Evolutionary conservation across 2,113 vertebrate species (phyloP).

Genomic region (Dicaeum eximium): DNA sequence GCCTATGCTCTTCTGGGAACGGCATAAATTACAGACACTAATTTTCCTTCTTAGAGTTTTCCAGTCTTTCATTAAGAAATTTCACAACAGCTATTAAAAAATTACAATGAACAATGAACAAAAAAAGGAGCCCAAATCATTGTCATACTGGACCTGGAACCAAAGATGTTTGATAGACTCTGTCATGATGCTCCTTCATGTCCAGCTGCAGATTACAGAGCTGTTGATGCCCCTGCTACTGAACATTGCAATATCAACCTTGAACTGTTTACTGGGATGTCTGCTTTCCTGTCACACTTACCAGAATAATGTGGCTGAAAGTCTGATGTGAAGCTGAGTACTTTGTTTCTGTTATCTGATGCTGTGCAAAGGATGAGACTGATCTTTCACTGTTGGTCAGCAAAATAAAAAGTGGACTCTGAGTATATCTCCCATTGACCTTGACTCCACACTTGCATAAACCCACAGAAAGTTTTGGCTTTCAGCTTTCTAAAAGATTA

Average conservation of each 20-base stretch:
- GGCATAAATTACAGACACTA: not conserved
- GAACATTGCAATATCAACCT: not conserved
- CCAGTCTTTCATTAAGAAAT: not conserved
- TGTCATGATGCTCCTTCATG: not conserved
- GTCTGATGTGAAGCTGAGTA: not conserved
- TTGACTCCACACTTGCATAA: not conserved
- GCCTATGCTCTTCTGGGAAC: not conserved
- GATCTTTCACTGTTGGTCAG: not conserved
- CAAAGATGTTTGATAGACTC: not conserved
- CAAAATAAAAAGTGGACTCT: not conserved
- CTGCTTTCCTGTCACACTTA: not conserved
- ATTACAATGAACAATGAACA: not conserved
- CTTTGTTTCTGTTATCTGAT: not conserved
- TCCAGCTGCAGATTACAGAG: not conserved
- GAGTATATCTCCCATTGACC: not conserved
- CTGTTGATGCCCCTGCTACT: not conserved
- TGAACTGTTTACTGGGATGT: not conserved
- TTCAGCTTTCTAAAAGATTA: not conserved
- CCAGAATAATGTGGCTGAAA: not conserved
- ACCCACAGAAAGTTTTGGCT: not conserved
- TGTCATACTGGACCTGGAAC: not conserved
- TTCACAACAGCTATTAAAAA: not conserved
- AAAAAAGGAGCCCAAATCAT: not conserved
- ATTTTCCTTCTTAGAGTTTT: not conserved
- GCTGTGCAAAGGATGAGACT: not conserved